Base-by-base conservation (phyloP, 2,888 invertebrate species). In the Trachelus troglodyta region DNA sequence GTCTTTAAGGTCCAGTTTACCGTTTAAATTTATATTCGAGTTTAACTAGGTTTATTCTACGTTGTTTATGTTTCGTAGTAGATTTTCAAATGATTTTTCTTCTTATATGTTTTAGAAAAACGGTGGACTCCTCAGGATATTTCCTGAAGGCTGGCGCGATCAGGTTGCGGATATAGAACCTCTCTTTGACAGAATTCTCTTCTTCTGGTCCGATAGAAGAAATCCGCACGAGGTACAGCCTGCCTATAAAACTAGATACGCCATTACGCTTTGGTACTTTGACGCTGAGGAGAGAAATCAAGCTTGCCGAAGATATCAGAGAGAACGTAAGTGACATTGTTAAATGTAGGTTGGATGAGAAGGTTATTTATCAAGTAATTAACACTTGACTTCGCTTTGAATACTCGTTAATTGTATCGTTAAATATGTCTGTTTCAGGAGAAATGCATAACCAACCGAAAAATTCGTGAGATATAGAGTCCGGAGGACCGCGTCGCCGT, bases 161-260 rank as follows among this genome's bases (percentile, higher is more conserved):
- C 94, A 95, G 88, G 96, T 96, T 77, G 98, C 98, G 0, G 96
- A 98, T 89, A 97, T 99, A 87, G 98, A 96, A 89, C 99, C 99
- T 0, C 93, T 96, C 77, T 98, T 98, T 92, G 98, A 99, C 92
- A 93, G 98, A 79, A 94, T 99, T 91, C 93, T 99, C 86, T 98
- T 98, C 92, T 99, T 99, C 93, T 99, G 99, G 99, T 99, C 99
- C 0, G 99, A 99, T 89, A 93, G 97, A 86, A 94, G 99, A 84
- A 99, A 98, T 93, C 99, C 99, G 0, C 99, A 99, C 90, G 99
- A 99, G 93, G 99, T 99, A 1, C 97, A 98, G 91, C 98, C 98
- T 2, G 96, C 98, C 0, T 97, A 94, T 90, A 94, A 95, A 88
- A 98, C 98, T 15, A 94, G 98, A 91, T 98, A 97, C 90, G 98